Percentiles rank a stretch among this genome's conserved stretches.
Evolutionary conservation across 2,113 vertebrate genomes (phyloP).

Genomic region (Laterallus jamaicensis): DNA sequence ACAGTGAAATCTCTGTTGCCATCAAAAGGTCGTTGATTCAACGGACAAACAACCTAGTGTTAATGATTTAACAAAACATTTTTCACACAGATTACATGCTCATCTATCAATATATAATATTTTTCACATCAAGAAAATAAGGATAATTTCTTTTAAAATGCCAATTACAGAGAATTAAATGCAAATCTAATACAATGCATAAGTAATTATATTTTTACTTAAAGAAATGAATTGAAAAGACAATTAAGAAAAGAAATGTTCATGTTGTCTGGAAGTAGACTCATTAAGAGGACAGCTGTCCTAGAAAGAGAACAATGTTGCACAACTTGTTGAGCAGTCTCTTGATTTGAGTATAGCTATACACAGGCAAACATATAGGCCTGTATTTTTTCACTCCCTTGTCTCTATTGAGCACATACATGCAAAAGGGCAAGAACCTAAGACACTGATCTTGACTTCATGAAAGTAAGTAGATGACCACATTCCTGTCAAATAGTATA

Average conservation of each 20-base stretch:
- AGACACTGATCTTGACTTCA: neutral
- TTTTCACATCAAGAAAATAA: constrained; percentile 40
- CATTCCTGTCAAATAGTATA: neutral
- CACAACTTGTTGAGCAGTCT: neutral
- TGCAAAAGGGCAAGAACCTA: neutral
- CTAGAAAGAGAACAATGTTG: neutral
- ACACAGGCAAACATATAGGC: neutral
- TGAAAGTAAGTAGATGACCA: neutral
- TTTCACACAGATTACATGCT: constrained; percentile 70
- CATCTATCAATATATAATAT: constrained; percentile 47
- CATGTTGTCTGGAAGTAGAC: neutral
- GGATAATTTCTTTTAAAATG: neutral
- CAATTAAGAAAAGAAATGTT: neutral
- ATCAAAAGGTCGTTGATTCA: constrained; percentile 56
- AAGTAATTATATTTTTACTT: neutral
- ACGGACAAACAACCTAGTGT: constrained; percentile 69
- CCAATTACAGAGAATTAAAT: neutral
- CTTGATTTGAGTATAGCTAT: neutral
- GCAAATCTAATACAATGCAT: neutral
- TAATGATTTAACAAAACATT: constrained; percentile 71
- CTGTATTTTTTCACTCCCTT: neutral
- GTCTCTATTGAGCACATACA: rapidly evolving
- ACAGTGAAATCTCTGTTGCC: constrained; percentile 61
- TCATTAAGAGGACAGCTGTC: neutral
- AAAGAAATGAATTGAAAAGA: neutral